Base-by-base conservation (phyloP, 2,113 vertebrate species). In the Natator depressus region DNA sequence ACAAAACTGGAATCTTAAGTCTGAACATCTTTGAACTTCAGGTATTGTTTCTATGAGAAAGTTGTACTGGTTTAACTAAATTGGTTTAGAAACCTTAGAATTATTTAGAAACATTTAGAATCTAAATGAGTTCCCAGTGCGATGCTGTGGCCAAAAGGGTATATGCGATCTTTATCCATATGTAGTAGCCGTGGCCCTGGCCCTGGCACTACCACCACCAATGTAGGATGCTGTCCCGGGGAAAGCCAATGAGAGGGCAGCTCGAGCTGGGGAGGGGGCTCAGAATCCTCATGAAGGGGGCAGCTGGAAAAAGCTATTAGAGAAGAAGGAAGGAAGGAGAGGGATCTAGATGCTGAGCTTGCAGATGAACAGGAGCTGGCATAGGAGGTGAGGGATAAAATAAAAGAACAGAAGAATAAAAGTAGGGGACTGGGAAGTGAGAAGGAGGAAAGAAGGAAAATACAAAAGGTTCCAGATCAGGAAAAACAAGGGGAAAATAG, bases 21-120 rank as follows among this genome's bases (percentile, higher is more conserved):
- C 47, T 92, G 49, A 92, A 85, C 31, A 75, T 89, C 81, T 91
- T 95, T 1, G 3, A 38, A 65, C 94, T 95, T 95, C 25, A 90
- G 93, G 59, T 16, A 89, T 92, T 90, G 65, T 55, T 46, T 92
- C 35, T 65, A 11, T 29, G 10, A 87, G 42, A 91, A 90, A 84
- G 47, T 53, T 46, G 25, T 22, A 24, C 24, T 42, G 38, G 11
- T 42, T 75, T 46, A 46, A 76, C 38, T 76, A 89, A 93, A 94
- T 54, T 90, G 54, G 31, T 87, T 96, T 94, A 81, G 53, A 95
- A 94, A 90, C 38, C 76, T 96, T 94, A 29, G 91, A 84, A 82
- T 5, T 0, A 0, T 50, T 93, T 80, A 90, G 31, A 76, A 90
- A 89, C 72, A 91, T 79, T 93, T 84, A 93, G 69, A 82, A 82